phyloP scores from a whole-genome alignment of 1,140 invertebrate genomes.

The Thereuonema tuberculata region DNA sequence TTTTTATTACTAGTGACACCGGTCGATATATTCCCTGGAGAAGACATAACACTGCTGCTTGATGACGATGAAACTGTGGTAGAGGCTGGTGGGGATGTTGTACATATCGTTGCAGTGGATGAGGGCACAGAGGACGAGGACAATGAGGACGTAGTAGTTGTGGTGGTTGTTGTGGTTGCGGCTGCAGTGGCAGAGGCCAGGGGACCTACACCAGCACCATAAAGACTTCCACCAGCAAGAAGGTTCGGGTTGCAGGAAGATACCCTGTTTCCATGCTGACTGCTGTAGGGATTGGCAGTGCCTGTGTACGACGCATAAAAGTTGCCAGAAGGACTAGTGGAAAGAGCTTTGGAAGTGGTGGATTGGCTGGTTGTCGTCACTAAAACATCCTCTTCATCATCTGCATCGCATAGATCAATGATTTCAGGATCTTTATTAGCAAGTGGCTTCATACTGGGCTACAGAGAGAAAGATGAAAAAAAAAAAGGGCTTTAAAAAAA shows the following conservation, averaged over 20 bases:
- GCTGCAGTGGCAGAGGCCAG: neutral
- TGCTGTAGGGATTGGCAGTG: neutral
- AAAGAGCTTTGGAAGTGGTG: neutral
- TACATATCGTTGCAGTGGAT: neutral
- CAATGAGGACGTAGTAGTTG: neutral
- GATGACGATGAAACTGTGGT: too few species aligned
- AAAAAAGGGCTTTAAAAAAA: too few species aligned
- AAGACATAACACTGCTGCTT: too few species aligned
- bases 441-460: neutral
- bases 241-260: neutral
- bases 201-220: neutral
- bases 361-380: too few species aligned
- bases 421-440: neutral
- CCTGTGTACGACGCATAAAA: neutral
- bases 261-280: neutral
- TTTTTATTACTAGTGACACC: too few species aligned
- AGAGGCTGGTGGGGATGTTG: neutral
- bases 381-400: conserved; percentile 8
- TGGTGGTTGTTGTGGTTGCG: neutral
- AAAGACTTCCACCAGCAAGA: conserved; percentile 1
- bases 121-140: neutral
- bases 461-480: too few species aligned
- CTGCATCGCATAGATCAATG: conserved; percentile 10
- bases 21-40: too few species aligned
- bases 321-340: neutral